Percentiles rank a stretch among this genome's conserved stretches.
These are phyloP conservation scores for Galerucella calmariensis DNA, from an alignment of 2,888 invertebrate species.

Conservation along the genomic window DNA sequence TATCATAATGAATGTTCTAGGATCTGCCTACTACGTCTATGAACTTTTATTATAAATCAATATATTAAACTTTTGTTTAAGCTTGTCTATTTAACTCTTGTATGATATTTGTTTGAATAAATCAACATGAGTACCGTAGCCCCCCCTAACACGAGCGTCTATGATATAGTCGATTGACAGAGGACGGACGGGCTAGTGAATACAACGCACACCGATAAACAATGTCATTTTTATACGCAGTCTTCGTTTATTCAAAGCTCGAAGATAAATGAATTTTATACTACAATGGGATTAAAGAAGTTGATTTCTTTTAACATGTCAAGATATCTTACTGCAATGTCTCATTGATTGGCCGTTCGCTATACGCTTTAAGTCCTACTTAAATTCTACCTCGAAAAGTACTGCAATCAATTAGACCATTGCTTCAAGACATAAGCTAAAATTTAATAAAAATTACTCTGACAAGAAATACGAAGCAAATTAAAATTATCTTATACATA, in stretches of 20 bases:
- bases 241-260: constrained; percentile 53
- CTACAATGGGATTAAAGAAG: constrained; percentile 51
- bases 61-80: too few species aligned
- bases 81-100: too few species aligned
- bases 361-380: constrained; percentile 23
- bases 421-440: background rate
- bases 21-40: too few species aligned
- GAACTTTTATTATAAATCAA: too few species aligned
- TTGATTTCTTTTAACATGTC: constrained; percentile 44
- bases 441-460: too few species aligned
- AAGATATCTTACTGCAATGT: constrained; percentile 39
- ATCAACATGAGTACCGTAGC: background rate
- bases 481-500: too few species aligned
- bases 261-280: constrained; percentile 53
- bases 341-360: constrained; percentile 35
- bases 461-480: too few species aligned
- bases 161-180: constrained; percentile 25
- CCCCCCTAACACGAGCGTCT: constrained; percentile 18
- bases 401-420: constrained; percentile 26
- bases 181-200: constrained; percentile 38
- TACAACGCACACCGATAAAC: constrained; percentile 44
- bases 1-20: too few species aligned
- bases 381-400: constrained; percentile 30
- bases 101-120: background rate
- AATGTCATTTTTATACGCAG: constrained; percentile 52